Conservation (phyloP, 2,888 invertebrate genomes). For the Drosophila longiperda region DNA sequence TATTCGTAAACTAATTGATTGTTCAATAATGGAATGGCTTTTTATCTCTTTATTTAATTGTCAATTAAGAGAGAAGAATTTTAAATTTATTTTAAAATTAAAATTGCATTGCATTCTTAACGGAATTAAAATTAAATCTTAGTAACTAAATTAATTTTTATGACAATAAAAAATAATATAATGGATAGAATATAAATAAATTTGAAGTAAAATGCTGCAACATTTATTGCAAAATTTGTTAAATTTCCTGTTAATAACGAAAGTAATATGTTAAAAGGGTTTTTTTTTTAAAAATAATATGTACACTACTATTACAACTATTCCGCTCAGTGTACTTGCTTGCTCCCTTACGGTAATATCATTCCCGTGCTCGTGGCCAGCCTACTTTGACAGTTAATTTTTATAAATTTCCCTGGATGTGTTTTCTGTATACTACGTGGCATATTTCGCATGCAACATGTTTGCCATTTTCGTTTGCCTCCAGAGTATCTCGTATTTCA, state of each 20-base stretch:
- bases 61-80: not conserved
- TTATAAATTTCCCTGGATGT: conserved; percentile 72
- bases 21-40: not conserved
- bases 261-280: not conserved
- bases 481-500: conserved; percentile 49
- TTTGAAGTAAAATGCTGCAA: not conserved
- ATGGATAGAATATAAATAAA: too few relatives aligned
- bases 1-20: too few relatives aligned
- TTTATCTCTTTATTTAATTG: not conserved
- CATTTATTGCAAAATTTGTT: not conserved
- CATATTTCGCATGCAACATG: conserved; percentile 64
- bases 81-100: not conserved
- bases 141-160: not conserved
- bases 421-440: conserved; percentile 41
- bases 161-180: not conserved
- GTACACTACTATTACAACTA: not conserved
- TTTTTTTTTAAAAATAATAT: not conserved
- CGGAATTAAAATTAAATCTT: not conserved
- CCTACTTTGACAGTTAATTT: conserved; percentile 75
- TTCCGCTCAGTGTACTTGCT: conserved; percentile 33
- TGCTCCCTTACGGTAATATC: not conserved
- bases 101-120: not conserved
- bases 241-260: not conserved
- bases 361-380: conserved; percentile 1
- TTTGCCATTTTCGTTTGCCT: conserved; percentile 69